Base-by-base conservation (phyloP, 2,797 vertebrate genomes). In the Microctenopoma stevenorrisi region DNA sequence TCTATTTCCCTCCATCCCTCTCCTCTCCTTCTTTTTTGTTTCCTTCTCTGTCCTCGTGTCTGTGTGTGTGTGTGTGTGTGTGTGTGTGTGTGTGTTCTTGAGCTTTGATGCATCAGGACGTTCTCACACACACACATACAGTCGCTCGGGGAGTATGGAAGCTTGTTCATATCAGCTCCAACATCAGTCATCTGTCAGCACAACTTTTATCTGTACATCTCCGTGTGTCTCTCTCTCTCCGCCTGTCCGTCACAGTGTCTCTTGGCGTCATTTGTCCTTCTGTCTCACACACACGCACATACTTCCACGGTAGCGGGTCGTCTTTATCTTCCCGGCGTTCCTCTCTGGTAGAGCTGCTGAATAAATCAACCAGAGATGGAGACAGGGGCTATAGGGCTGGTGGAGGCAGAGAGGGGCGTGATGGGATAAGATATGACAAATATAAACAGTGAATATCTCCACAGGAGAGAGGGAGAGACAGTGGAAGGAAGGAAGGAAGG, bases 141-240 rank as follows among this genome's bases (percentile, higher is more conserved):
- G 44, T 52, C 37, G 16, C 81, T 54, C 47, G 1, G 77, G 72
- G 72, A 81, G 68, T 58, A 43, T 79, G 66, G 55, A 71, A 53
- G 72, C 82, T 76, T 87, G 84, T 85, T 89, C 74, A 66, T 86
- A 90, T 91, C 89, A 86, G 74, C 83, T 81, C 56, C 57, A 54
- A 83, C 90, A 91, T 91, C 91, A 77, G 85, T 89, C 83, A 87
- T 86, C 83, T 85, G 87, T 89, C 87, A 91, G 87, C 87, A 88
- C 66, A 83, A 85, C 77, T 86, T 86, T 88, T 85, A 88, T 88
- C 86, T 64, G 43, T 55, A 72, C 75, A 85, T 88, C 79, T 85
- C 66, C 80, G 56, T 70, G 66, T 64, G 60, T 79, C 78, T 72
- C 49, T 80, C 74, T 79, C 74, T 72, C 67, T 73, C 68, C 61